Percentiles rank a stretch among this genome's conserved stretches.
Conservation (phyloP, 1,140 invertebrate species). For the Ceratina australensis region DNA sequence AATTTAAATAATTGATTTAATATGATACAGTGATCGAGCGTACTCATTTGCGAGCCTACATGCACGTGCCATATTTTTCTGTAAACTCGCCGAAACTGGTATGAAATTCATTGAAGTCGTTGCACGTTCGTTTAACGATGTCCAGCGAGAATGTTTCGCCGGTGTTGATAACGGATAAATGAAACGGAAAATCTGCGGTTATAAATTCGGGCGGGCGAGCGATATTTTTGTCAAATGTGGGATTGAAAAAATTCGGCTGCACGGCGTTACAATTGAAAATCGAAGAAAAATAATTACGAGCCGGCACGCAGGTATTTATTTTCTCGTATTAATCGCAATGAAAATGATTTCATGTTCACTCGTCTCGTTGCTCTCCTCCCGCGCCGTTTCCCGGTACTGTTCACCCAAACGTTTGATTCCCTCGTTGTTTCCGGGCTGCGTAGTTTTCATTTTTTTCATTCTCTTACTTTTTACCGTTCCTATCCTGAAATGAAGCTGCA, state of each 20-base stretch:
- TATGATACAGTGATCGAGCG: too few species aligned
- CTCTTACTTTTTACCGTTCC: neutral
- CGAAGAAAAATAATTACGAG: conserved; percentile 8
- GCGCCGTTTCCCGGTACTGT: neutral
- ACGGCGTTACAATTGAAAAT: neutral
- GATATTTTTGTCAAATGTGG: neutral
- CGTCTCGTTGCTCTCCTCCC: neutral
- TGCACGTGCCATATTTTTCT: too few species aligned
- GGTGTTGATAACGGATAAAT: conserved; percentile 12
- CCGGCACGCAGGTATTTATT: neutral
- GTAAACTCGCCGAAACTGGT: too few species aligned
- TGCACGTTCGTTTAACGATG: too few species aligned
- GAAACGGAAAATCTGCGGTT: neutral
- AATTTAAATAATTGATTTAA: too few species aligned
- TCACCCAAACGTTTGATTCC: conserved; percentile 2
- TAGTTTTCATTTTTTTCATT: neutral
- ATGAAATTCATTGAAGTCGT: too few species aligned
- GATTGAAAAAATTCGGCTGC: too few species aligned
- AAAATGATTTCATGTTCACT: neutral
- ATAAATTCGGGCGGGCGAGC: neutral
- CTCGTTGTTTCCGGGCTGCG: neutral
- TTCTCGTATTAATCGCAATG: neutral
- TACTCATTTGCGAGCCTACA: too few species aligned
- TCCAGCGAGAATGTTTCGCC: too few species aligned
- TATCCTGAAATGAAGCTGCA: neutral